Percentiles rank a stretch among this genome's conserved stretches.
phyloP scores from a whole-genome alignment of 2,888 invertebrate species.

The Lymantria monacha region DNA sequence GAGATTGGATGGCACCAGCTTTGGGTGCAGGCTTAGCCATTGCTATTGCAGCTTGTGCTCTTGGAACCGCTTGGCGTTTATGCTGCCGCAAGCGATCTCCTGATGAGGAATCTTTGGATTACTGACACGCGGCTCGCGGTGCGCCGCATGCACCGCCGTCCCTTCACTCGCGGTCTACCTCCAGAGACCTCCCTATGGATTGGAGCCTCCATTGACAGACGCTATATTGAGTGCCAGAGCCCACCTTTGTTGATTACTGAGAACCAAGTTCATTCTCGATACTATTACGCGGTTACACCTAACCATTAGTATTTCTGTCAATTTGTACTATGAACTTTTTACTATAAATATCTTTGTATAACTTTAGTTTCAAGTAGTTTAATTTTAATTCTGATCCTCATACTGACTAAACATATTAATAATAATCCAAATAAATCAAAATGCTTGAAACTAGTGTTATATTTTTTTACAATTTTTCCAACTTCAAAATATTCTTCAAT shows the following conservation, averaged over 20 bases:
- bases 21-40: slow-evolving; percentile 84
- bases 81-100: slow-evolving; percentile 83
- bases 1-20: slow-evolving; percentile 84
- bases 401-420: too few relatives aligned
- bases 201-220: slow-evolving; percentile 81
- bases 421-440: too few relatives aligned
- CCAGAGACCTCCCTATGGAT: slow-evolving; percentile 71
- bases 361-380: slow-evolving; percentile 13
- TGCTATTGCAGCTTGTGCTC: slow-evolving; percentile 78
- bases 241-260: slow-evolving; percentile 56
- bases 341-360: slow-evolving; percentile 16
- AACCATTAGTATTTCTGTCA: slow-evolving; percentile 21
- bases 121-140: slow-evolving; percentile 83
- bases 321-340: slow-evolving; percentile 21
- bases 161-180: slow-evolving; percentile 67
- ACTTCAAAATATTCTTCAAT: slow-evolving; percentile 3
- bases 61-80: slow-evolving; percentile 83
- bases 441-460: too few relatives aligned
- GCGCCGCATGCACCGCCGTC: slow-evolving; percentile 73
- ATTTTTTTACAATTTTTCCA: too few relatives aligned
- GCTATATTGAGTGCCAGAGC: slow-evolving; percentile 70
- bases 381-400: slow-evolving; percentile 8
- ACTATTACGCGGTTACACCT: background rate
- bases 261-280: slow-evolving; percentile 19
- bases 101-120: slow-evolving; percentile 83